Evolutionary conservation across 1,140 invertebrate species (phyloP), one percentile per base, ranked within the genome.

Genomic region (Leptinotarsa defecta): DNA sequence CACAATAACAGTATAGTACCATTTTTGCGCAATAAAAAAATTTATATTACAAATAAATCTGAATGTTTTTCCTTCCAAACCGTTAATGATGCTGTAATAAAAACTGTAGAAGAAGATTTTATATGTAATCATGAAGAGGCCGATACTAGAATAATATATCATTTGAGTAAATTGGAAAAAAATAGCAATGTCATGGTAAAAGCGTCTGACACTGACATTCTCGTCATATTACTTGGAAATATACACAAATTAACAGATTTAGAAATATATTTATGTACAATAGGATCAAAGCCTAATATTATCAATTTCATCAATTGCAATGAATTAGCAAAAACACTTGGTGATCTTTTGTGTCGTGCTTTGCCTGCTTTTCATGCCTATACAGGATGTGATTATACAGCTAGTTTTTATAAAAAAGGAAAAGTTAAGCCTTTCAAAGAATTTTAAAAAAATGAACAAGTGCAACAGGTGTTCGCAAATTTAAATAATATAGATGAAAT

Each of bases 321-420:
- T 13, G 79, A 84, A 27, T 76, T 83, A 75, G 77, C 81, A 13
- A 62, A 63, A 65, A 78, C 80, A 43, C 80, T 84, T 71, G 79
- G 82, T 70, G 2, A 57, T n/a, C 68, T 61, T 49, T 64, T 85
- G 75, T 84, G 81, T 77, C 77, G 27, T 63, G 73, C 71, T 75
- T 75, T 84, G 48, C 80, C 78, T 6, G 81, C 79, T 11, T 84
- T 80, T 68, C 83, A 84, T 79, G 82, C 82, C 13, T 85, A 75
- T 77, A 83, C 83, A 62, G 81, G 83, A 62, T 84, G 77, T 67
- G 81, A 84, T 80, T 84, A 84, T 68, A 82, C 81, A 48, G 82
- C 79, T 43, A 77, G 77, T 49, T 85, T 84, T 80, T 77, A 80
- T 64, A 80, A 79, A n/a, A 85, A 84, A 82, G 82, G 82, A 27